Evolutionary conservation across 1,140 invertebrate species (phyloP).

Genomic region (Euwallacea fornicatus): DNA sequence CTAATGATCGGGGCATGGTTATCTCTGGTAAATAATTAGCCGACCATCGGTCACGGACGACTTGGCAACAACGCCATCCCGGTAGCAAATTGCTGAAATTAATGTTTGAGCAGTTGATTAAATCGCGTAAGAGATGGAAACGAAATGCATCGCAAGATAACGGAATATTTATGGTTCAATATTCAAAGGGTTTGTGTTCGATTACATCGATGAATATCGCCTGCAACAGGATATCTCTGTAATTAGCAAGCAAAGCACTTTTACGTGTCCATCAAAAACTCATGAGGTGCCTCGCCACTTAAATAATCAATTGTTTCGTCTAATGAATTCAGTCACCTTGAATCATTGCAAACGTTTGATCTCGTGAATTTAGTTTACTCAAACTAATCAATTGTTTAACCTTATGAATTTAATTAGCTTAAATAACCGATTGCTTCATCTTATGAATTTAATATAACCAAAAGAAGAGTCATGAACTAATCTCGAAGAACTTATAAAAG

Average conservation of each 20-base stretch:
- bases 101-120: slow-evolving; percentile 35
- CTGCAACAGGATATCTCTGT: too few species aligned
- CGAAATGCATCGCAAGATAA: slow-evolving; percentile 27
- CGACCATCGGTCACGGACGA: slow-evolving; percentile 31
- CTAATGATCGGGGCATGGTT: slow-evolving; percentile 33
- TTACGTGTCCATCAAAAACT: too few species aligned
- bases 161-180: slow-evolving; percentile 26
- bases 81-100: slow-evolving; percentile 33
- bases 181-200: slow-evolving; percentile 8
- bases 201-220: neutral
- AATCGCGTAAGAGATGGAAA: slow-evolving; percentile 30
- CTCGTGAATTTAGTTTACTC: too few species aligned
- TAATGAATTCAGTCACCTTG: too few species aligned
- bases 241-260: too few species aligned
- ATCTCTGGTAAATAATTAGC: slow-evolving; percentile 38
- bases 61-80: slow-evolving; percentile 24
- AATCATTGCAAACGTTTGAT: too few species aligned
- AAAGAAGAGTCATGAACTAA: neutral
- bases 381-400: too few species aligned
- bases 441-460: neutral
- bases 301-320: too few species aligned
- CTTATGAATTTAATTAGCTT: too few species aligned
- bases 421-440: too few species aligned
- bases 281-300: too few species aligned
- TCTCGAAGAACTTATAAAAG: neutral